Evolutionary conservation across 30 jellyfish, hydroid and myxozoan species (phyloP).

Genomic region (Pseudorhiza aurosa): DNA sequence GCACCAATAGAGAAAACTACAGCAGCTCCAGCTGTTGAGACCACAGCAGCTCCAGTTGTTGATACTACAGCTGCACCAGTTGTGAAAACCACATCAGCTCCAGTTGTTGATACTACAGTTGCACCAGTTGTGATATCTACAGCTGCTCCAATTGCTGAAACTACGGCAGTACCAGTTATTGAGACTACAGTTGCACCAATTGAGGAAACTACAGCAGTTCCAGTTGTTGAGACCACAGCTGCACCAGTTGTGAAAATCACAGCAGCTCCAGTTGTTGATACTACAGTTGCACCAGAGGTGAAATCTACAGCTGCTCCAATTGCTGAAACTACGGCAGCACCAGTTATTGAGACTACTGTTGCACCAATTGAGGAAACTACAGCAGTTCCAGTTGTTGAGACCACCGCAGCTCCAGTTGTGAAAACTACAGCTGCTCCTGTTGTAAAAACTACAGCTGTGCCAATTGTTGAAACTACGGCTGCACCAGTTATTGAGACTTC

Average conservation of each 20-base stretch:
- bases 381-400: neutral
- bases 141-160: neutral
- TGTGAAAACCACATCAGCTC: neutral
- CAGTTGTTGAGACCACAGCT: slow-evolving; percentile 8
- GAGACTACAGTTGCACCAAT: neutral
- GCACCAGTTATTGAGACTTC: neutral
- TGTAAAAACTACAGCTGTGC: neutral
- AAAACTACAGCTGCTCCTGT: slow-evolving; percentile 1
- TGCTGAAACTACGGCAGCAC: slow-evolving; percentile 9
- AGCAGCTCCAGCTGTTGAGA: neutral
- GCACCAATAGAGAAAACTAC: slow-evolving; percentile 12
- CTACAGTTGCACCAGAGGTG: slow-evolving; percentile 4
- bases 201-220: neutral
- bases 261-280: slow-evolving; percentile 13
- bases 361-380: slow-evolving; percentile 7
- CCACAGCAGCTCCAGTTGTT: neutral
- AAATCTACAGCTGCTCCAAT: slow-evolving; percentile 5
- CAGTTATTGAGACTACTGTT: slow-evolving; percentile 1
- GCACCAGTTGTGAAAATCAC: neutral
- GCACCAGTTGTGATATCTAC: neutral
- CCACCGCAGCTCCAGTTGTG: slow-evolving; percentile 1
- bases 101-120: neutral
- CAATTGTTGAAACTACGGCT: slow-evolving; percentile 5
- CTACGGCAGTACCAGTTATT: neutral
- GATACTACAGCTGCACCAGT: slow-evolving; percentile 53